A percentile compares a stretch with the other conserved stretches of the same genome.
These are phyloP conservation scores for Drosophila lacteicornis DNA, from an alignment of 1,140 invertebrate genomes.

Conservation along the genomic window DNA sequence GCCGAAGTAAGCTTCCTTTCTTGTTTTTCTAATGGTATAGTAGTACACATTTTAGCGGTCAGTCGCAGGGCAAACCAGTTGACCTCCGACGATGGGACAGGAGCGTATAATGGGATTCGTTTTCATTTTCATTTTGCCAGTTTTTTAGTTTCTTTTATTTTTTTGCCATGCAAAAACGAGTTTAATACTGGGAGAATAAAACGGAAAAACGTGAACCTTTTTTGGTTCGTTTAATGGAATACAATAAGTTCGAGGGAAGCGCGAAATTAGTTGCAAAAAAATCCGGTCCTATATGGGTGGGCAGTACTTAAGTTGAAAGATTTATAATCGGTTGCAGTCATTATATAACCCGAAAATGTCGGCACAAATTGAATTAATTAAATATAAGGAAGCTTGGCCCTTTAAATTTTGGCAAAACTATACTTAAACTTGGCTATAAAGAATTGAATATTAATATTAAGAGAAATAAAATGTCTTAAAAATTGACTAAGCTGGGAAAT, in stretches of 20 bases:
- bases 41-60: constrained; percentile 33
- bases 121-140: constrained; percentile 57
- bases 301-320: not conserved
- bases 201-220: constrained; percentile 23
- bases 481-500: no score
- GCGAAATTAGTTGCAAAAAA: not conserved
- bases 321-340: not conserved
- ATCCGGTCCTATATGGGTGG: constrained; percentile 3
- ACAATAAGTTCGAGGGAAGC: not conserved
- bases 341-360: not conserved
- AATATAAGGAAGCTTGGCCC: no score
- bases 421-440: no score
- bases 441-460: no score
- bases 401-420: no score
- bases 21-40: constrained; percentile 1
- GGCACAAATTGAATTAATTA: not conserved
- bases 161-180: constrained; percentile 39
- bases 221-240: constrained; percentile 28
- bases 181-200: constrained; percentile 27
- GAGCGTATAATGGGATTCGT: constrained; percentile 34
- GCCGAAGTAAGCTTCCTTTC: not conserved
- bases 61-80: constrained; percentile 47
- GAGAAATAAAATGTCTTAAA: no score
- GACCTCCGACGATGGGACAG: constrained; percentile 38
- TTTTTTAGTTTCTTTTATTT: constrained; percentile 6